Base-by-base conservation (phyloP, 2,888 invertebrate genomes). In the Serrognathus titanus region DNA sequence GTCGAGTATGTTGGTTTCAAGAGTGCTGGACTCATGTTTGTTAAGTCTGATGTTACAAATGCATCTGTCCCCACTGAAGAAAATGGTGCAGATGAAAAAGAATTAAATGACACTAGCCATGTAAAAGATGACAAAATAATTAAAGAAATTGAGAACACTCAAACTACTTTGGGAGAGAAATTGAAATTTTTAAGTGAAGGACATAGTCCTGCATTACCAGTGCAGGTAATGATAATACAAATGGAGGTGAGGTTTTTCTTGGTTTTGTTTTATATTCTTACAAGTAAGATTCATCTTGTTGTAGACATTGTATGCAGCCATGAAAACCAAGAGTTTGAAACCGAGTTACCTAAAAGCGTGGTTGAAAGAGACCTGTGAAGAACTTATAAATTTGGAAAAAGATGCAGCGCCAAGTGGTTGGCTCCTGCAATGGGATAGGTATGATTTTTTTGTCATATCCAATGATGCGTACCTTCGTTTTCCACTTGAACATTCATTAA, bases 391-490 rank as follows among this genome's bases (percentile, higher is more conserved):
- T 64, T 80, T 86, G 66, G 88, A 88, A 75, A 80, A 82, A 72
- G 83, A 83, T 59, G 85, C 85, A 10, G 83, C 85, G 39, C 87
- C 88, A 31, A 77, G 80, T 41, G 86, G 86, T 68, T 88, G 87
- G 87, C 80, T 81, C 67, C 85, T 87, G 74, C 82, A 84, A 71
- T 88, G 88, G 88, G 86, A 87, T 83, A 88, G 87, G 88, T 88
- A 87, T 78, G 81, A 77, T 73, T 73, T 75, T 61, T 63, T 43
- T 43, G 16, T 43, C 43, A 16, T 9, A 11, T 43, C 9, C 10
- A 43, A 11, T 43, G 10, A 20, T 13, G 3, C 12, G 43, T 16
- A 13, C 43, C 9, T 43, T 20, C 43, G 43, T 43, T 43, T 1
- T 31, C 24, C 24, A 31, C 24, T 31, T 31, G 24, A 6, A 31